Conservation (phyloP, 2,113 vertebrate genomes). For the Rhinoderma darwinii region DNA sequence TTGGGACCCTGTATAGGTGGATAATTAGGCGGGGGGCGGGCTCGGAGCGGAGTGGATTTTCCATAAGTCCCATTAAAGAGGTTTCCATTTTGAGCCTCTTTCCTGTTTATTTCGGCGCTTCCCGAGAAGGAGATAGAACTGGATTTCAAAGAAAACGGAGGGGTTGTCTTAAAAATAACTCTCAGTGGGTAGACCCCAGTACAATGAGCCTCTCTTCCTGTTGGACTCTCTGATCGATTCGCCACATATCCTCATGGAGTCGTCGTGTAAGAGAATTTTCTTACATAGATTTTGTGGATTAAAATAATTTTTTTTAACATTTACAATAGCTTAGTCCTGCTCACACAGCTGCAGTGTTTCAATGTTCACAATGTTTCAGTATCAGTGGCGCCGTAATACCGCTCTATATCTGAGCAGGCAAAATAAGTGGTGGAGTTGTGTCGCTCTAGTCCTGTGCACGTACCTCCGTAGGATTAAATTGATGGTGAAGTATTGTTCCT, state of each 20-base stretch:
- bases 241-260: neutral
- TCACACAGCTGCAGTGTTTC: too few species aligned
- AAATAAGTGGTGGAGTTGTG: neutral
- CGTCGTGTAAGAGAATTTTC: neutral
- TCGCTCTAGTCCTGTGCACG: neutral
- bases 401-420: too few species aligned
- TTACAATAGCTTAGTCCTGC: too few species aligned
- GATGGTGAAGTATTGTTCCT: neutral
- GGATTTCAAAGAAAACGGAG: slow-evolving; percentile 33
- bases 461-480: neutral
- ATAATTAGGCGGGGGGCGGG: neutral
- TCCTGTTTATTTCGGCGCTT: slow-evolving; percentile 52
- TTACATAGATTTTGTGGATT: neutral
- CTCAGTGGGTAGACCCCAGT: neutral
- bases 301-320: neutral
- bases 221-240: neutral
- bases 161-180: slow-evolving; percentile 34
- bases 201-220: neutral
- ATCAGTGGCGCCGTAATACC: too few species aligned
- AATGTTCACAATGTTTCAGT: too few species aligned
- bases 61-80: neutral
- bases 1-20: neutral
- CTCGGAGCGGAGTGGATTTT: neutral
- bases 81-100: slow-evolving; percentile 31
- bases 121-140: slow-evolving; percentile 21